Evolutionary conservation across 2,888 invertebrate genomes (phyloP).

Genomic region (Geophilus truncorum): DNA sequence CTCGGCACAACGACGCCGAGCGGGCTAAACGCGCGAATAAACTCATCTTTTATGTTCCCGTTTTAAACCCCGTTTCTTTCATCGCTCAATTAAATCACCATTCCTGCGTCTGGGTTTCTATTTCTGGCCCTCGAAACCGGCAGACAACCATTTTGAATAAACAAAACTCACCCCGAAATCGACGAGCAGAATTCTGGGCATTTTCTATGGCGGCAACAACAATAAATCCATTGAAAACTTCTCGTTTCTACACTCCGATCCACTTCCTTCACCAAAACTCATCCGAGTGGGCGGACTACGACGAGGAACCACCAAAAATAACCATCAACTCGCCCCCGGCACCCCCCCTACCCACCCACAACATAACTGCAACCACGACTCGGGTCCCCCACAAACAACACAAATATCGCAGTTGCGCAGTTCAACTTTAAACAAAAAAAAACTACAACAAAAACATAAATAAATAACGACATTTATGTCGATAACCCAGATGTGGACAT

Average conservation of each 20-base stretch:
- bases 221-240: too few species aligned
- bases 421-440: neutral
- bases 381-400: too few species aligned
- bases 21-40: neutral
- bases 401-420: too few species aligned
- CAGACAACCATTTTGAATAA: neutral
- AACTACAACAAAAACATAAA: neutral
- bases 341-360: too few species aligned
- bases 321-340: too few species aligned
- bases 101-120: neutral
- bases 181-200: neutral
- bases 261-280: too few species aligned
- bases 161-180: neutral
- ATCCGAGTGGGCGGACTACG: too few species aligned
- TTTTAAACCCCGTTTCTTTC: neutral
- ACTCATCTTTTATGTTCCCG: constrained; percentile 4
- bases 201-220: neutral
- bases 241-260: too few species aligned
- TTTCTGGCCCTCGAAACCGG: neutral
- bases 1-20: neutral
- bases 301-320: too few species aligned
- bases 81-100: constrained; percentile 5
- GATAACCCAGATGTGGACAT: too few species aligned
- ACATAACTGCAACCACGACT: too few species aligned
- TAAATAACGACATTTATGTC: too few species aligned